A percentile compares a stretch with the other conserved stretches of the same genome.
Conservation (phyloP, 2,113 vertebrate genomes). For the Genyomyrus donnyi region DNA sequence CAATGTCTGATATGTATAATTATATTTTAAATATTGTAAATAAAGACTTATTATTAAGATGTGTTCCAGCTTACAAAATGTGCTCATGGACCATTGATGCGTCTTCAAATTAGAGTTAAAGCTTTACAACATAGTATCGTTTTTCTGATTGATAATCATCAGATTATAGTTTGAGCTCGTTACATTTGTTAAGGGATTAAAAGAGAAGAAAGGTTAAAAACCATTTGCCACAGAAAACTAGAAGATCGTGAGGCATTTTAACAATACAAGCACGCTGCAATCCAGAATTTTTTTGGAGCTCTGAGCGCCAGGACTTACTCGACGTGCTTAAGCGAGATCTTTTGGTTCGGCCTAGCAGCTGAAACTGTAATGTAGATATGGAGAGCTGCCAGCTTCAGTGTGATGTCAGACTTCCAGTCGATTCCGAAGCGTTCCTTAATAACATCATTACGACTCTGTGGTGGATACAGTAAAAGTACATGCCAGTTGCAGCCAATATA, state of each 20-base stretch:
- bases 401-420: slow-evolving; percentile 88
- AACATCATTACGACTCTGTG: slow-evolving; percentile 92
- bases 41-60: not conserved
- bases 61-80: not conserved
- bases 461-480: not conserved
- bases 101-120: not conserved
- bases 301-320: slow-evolving; percentile 72
- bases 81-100: not conserved
- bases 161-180: not conserved
- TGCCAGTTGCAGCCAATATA: not conserved
- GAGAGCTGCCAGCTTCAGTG: slow-evolving; percentile 82
- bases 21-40: not conserved
- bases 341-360: slow-evolving; percentile 88
- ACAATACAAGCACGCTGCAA: not conserved
- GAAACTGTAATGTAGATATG: slow-evolving; percentile 97
- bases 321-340: slow-evolving; percentile 93
- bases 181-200: not conserved
- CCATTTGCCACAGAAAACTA: not conserved
- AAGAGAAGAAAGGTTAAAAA: not conserved
- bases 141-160: not conserved
- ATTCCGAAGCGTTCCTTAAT: slow-evolving; percentile 88
- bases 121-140: not conserved
- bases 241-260: not conserved
- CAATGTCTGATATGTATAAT: not conserved
- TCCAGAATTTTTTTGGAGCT: not conserved